Conservation (phyloP, 2,888 invertebrate genomes). For the Eudasyphora cyanicolor region DNA sequence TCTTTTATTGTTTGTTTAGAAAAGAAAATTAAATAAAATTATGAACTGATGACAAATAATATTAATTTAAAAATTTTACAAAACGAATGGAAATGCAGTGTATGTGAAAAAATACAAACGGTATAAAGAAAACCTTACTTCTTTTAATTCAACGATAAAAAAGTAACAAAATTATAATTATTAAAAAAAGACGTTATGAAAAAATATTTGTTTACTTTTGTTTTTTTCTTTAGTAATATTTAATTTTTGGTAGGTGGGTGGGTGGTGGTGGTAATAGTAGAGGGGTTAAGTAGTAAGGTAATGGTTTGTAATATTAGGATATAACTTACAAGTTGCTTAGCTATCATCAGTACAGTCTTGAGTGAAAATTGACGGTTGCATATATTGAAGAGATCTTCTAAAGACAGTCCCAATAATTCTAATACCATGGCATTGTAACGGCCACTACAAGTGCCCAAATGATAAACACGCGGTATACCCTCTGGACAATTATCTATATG, state of each 20-base stretch:
- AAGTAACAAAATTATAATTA: conserved; percentile 25
- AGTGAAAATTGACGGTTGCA: conserved; percentile 98
- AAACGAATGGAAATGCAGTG: conserved; percentile 29
- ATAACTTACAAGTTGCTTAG: conserved; percentile 95
- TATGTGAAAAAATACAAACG: conserved; percentile 23
- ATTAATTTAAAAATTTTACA: conserved; percentile 5
- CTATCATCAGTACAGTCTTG: conserved; percentile 98
- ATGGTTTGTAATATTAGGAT: conserved; percentile 46
- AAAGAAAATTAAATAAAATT: background rate
- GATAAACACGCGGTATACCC: conserved; percentile 99
- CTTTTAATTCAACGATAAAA: background rate
- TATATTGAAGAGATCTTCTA: conserved; percentile 99
- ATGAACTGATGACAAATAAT: no score
- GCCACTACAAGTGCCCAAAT: conserved; percentile 98
- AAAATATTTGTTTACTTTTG: background rate
- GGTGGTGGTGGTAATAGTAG: no score
- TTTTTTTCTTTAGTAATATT: background rate
- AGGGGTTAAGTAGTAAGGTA: background rate
- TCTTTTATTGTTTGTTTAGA: background rate
- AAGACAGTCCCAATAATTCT: conserved; percentile 98
- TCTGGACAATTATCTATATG: conserved; percentile 83
- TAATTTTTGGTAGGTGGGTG: no score
- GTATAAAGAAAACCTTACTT: conserved; percentile 34
- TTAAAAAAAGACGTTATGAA: background rate
- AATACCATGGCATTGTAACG: conserved; percentile 99